Evolutionary conservation across 1,140 invertebrate genomes (phyloP).

Genomic region (Panulirus ornatus): DNA sequence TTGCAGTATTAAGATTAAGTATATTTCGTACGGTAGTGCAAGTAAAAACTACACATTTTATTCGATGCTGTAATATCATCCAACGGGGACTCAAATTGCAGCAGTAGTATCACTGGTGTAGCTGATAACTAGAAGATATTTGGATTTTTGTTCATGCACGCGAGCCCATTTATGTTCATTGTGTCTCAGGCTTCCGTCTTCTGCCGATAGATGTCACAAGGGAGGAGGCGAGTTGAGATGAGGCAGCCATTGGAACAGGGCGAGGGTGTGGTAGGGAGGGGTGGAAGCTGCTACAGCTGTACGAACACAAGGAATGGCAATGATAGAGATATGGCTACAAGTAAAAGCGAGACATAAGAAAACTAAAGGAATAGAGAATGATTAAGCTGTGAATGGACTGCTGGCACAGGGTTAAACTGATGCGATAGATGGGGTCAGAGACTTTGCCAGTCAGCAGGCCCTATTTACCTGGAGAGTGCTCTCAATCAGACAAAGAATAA

Average conservation of each 20-base stretch:
- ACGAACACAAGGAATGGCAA: conserved; percentile 9
- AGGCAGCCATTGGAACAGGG: conserved; percentile 56
- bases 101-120: too few species aligned
- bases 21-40: too few species aligned
- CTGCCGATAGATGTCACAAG: conserved; percentile 64
- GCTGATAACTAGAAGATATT: too few species aligned
- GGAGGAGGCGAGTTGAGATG: conserved; percentile 60
- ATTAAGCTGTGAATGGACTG: neutral
- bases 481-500: neutral
- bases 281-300: conserved; percentile 1
- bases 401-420: neutral
- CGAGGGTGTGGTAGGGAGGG: conserved; percentile 2
- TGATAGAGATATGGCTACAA: too few species aligned
- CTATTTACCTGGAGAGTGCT: too few species aligned
- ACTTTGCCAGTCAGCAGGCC: too few species aligned
- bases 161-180: conserved; percentile 61
- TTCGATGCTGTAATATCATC: too few species aligned
- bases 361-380: neutral
- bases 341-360: neutral
- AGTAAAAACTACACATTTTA: too few species aligned
- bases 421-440: too few species aligned
- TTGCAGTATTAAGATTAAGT: too few species aligned
- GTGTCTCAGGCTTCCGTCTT: conserved; percentile 60
- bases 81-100: too few species aligned
- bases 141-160: conserved; percentile 65